Percentiles rank a stretch among this genome's conserved stretches.
phyloP scores from a whole-genome alignment of 2,113 vertebrate genomes.

The Lichenostomus cassidix region DNA sequence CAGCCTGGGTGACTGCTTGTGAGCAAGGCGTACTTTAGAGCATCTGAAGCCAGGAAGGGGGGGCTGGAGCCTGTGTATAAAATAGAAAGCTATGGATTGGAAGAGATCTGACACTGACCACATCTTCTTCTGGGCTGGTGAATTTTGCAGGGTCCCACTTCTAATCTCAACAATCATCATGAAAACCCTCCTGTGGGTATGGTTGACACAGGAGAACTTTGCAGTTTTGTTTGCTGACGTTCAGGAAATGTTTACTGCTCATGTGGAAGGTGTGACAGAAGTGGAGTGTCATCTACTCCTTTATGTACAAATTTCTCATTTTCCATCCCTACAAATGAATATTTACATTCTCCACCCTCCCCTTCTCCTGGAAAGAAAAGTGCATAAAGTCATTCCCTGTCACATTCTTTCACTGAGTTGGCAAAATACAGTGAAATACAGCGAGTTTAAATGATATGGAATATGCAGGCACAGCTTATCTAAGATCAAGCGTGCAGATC shows the following conservation, averaged over 20 bases:
- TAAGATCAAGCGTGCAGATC: conserved; percentile 5
- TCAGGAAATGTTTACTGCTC: not conserved
- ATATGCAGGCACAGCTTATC: conserved; percentile 4
- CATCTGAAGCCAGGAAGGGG: not conserved
- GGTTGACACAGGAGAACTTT: not conserved
- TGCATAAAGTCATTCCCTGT: not conserved
- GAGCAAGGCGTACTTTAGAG: not conserved
- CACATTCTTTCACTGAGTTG: conserved; percentile 5
- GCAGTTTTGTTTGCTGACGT: not conserved
- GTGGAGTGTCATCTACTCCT: not conserved
- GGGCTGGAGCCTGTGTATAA: not conserved
- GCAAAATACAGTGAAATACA: conserved; percentile 4
- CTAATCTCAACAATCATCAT: not conserved
- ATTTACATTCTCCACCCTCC: not conserved
- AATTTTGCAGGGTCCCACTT: not conserved
- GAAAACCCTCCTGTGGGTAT: not conserved
- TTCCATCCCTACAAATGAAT: not conserved
- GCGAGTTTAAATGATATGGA: not conserved
- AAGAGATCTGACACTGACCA: not conserved
- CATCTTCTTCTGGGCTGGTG: not conserved
- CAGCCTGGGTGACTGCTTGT: not conserved
- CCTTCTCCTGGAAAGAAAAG: conserved; percentile 12
- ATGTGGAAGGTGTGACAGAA: not conserved
- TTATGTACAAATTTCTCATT: not conserved
- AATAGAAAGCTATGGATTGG: not conserved